Evolutionary conservation across 1,140 invertebrate genomes (phyloP).

Genomic region (Ericerus pela): DNA sequence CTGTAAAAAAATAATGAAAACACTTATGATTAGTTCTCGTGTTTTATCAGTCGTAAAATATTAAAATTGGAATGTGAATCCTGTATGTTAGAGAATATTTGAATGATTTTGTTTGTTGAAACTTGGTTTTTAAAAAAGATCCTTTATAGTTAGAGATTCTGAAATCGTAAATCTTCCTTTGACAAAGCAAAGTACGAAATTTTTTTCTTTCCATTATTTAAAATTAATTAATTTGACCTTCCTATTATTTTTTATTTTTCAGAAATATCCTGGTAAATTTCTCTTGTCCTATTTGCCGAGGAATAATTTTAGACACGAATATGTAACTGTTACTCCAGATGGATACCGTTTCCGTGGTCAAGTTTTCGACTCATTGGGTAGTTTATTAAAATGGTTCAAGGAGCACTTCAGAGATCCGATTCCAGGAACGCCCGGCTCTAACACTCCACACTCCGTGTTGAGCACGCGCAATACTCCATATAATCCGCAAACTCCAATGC

Average conservation of each 20-base stretch:
- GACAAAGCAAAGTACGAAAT: too few species aligned
- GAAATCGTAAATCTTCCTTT: too few species aligned
- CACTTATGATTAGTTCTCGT: too few species aligned
- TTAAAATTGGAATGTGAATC: too few species aligned
- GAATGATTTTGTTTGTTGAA: too few species aligned
- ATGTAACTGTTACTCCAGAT: slow-evolving; percentile 75
- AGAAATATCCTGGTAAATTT: slow-evolving; percentile 87
- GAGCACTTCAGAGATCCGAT: slow-evolving; percentile 88
- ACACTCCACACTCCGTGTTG: slow-evolving; percentile 41
- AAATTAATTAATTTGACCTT: not conserved
- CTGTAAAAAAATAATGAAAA: too few species aligned
- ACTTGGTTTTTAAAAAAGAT: too few species aligned
- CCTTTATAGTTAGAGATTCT: too few species aligned
- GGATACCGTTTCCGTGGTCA: slow-evolving; percentile 82
- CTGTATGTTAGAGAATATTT: too few species aligned
- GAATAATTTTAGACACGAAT: slow-evolving; percentile 73
- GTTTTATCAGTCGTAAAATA: too few species aligned
- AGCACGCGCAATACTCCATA: slow-evolving; percentile 46
- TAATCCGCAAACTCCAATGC: slow-evolving; percentile 39
- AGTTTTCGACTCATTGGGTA: slow-evolving; percentile 68
- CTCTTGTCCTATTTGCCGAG: slow-evolving; percentile 84
- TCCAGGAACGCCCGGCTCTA: slow-evolving; percentile 50
- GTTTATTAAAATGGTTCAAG: slow-evolving; percentile 91
- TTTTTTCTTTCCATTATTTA: not conserved
- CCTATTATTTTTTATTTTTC: slow-evolving; percentile 24